phyloP scores from a whole-genome alignment of 2,888 invertebrate species.

The Synanthedon tipuliformis region DNA sequence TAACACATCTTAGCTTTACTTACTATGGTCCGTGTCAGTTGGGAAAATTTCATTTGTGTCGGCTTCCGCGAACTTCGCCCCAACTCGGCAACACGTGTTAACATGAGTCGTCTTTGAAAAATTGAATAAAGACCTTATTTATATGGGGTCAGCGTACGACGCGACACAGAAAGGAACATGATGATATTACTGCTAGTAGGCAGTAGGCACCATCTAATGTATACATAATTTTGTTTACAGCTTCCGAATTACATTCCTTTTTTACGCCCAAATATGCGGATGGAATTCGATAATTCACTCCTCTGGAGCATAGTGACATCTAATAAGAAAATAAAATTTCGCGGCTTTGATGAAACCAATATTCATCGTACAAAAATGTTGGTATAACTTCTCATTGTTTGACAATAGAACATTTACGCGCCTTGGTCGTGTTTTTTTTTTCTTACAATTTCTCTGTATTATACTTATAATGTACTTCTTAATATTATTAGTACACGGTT shows the following conservation, averaged over 20 bases:
- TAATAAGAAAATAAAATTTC: too few species aligned
- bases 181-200: slow-evolving; percentile 54
- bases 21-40: slow-evolving; percentile 35
- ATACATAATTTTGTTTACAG: slow-evolving; percentile 58
- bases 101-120: slow-evolving; percentile 63
- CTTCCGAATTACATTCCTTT: slow-evolving; percentile 36
- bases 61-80: slow-evolving; percentile 41
- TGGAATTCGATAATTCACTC: slow-evolving; percentile 5
- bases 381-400: too few species aligned
- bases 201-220: slow-evolving; percentile 47
- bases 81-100: slow-evolving; percentile 59
- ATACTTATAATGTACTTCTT: too few species aligned
- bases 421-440: too few species aligned
- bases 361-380: too few species aligned
- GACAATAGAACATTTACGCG: too few species aligned
- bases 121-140: slow-evolving; percentile 65
- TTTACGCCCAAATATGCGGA: slow-evolving; percentile 4
- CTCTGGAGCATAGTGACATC: too few species aligned
- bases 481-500: too few species aligned
- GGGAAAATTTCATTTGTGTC: slow-evolving; percentile 61
- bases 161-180: slow-evolving; percentile 56
- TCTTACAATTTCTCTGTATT: too few species aligned
- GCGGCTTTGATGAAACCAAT: too few species aligned
- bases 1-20: slow-evolving; percentile 10
- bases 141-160: slow-evolving; percentile 61